phyloP scores from a whole-genome alignment of 2,888 invertebrate genomes.

The Caenorhabditis angaria region DNA sequence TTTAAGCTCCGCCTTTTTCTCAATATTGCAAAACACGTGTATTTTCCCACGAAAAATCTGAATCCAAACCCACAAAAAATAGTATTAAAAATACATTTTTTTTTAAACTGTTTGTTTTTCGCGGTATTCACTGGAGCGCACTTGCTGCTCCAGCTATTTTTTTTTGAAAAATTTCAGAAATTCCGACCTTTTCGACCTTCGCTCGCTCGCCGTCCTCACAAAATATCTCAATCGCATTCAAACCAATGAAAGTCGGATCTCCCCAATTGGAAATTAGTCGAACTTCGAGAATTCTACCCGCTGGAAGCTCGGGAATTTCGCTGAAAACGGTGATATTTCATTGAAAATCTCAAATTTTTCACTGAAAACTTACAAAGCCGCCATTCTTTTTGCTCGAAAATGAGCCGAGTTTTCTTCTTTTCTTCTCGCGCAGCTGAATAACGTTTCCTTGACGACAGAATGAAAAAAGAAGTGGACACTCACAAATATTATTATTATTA shows the following conservation, averaged over 20 bases:
- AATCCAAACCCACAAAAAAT: not conserved
- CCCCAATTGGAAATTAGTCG: constrained; percentile 57
- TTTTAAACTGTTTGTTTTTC: not conserved
- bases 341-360: not conserved
- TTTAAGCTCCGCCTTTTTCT: not conserved
- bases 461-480: no score
- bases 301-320: constrained; percentile 55
- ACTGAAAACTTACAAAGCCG: not conserved
- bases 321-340: constrained; percentile 31
- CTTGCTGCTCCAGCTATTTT: not conserved
- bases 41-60: not conserved
- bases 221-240: constrained; percentile 68
- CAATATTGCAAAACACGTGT: not conserved
- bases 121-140: not conserved
- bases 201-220: constrained; percentile 56
- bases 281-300: constrained; percentile 35
- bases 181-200: constrained; percentile 42
- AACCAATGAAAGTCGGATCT: constrained; percentile 56
- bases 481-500: no score
- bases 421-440: no score
- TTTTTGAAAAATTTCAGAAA: not conserved
- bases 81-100: not conserved
- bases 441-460: no score
- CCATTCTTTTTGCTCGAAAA: not conserved
- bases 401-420: no score